Evolutionary conservation across 2,113 vertebrate species (phyloP).

Genomic region (Paradisaea rubra): DNA sequence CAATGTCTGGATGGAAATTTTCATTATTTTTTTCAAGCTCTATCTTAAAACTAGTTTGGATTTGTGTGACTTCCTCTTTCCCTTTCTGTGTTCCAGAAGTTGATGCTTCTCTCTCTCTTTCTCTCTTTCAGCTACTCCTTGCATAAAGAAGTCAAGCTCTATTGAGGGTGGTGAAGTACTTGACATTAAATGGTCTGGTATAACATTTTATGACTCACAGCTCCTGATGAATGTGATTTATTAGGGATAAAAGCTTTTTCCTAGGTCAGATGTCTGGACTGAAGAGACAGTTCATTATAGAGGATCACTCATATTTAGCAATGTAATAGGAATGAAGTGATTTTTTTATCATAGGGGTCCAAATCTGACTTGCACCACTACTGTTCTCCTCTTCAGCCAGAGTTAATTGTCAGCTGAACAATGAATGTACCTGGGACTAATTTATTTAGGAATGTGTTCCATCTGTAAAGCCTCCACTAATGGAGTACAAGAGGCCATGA

Average conservation of each 20-base stretch:
- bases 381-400: not conserved
- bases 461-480: not conserved
- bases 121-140: not conserved
- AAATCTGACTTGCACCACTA: not conserved
- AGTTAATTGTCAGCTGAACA: conserved; percentile 32
- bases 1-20: not conserved
- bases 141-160: not conserved
- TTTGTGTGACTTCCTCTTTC: not conserved
- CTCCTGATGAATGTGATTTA: conserved; percentile 9
- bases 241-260: conserved; percentile 32
- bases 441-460: conserved; percentile 27
- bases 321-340: not conserved
- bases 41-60: not conserved
- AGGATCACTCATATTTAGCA: conserved; percentile 7
- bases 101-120: not conserved
- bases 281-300: conserved; percentile 21
- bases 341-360: not conserved
- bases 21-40: not conserved
- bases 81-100: not conserved
- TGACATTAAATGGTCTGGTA: not conserved
- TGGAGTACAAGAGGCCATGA: not conserved
- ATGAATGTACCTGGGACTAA: not conserved
- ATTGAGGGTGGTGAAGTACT: not conserved
- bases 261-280: conserved; percentile 4
- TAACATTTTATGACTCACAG: conserved; percentile 19